Conservation (phyloP, 2,797 vertebrate genomes). For the Chelidonichthys spinosus region DNA sequence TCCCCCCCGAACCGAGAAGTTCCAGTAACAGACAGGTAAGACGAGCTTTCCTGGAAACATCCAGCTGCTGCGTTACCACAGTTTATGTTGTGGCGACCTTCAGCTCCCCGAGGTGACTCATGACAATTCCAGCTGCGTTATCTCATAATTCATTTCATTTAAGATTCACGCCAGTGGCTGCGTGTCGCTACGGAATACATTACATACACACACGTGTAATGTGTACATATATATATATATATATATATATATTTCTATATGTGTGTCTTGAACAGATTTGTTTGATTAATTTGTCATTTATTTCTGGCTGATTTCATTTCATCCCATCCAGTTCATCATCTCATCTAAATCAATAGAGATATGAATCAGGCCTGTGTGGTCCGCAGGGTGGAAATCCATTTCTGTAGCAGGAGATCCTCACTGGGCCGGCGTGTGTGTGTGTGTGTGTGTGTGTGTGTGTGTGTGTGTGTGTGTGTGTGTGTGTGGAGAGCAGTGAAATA, state of each 20-base stretch:
- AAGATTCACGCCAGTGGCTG: conserved; percentile 3
- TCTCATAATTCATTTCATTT: conserved; percentile 44
- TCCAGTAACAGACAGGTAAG: conserved; percentile 39
- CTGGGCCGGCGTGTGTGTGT: conserved; percentile 27
- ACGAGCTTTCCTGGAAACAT: conserved; percentile 37
- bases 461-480: conserved; percentile 22
- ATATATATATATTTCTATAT: conserved; percentile 23
- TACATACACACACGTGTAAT: conserved; percentile 9
- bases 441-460: conserved; percentile 24
- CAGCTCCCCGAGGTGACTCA: conserved; percentile 30
- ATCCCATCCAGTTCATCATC: conserved; percentile 70
- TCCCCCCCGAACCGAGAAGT: conserved; percentile 8
- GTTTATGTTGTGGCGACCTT: conserved; percentile 22
- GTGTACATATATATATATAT: conserved; percentile 2
- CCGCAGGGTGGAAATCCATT: conserved; percentile 71
- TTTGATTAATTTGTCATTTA: conserved; percentile 69
- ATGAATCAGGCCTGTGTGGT: conserved; percentile 75
- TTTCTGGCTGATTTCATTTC: conserved; percentile 68
- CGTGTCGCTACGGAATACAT: conserved; percentile 1
- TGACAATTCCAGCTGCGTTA: conserved; percentile 21
- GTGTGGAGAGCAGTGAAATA: conserved; percentile 66
- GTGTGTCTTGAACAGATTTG: conserved; percentile 57
- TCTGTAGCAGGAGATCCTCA: conserved; percentile 69
- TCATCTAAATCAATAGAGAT: conserved; percentile 76
- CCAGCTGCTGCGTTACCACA: conserved; percentile 16